Conservation (phyloP, 2,113 vertebrate species). For the Dipodomys ordii region DNA sequence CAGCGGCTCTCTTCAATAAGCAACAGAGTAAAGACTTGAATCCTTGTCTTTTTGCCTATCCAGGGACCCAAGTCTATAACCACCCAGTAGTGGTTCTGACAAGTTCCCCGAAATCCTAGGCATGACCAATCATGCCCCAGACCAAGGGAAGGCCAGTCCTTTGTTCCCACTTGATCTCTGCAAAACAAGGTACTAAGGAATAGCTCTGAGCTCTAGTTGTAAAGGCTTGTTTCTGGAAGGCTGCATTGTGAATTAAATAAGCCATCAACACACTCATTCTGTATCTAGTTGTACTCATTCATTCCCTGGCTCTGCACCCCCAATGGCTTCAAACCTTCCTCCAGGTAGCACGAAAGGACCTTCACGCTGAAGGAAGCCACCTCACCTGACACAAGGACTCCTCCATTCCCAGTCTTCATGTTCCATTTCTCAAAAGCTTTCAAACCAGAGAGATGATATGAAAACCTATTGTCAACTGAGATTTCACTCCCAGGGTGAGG, state of each 20-base stretch:
- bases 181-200: neutral
- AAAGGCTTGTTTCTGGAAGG: neutral
- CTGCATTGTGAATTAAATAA: neutral
- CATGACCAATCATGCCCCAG: neutral
- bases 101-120: neutral
- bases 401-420: neutral
- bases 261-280: fast-evolving
- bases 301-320: neutral
- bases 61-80: neutral
- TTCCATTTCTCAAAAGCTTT: neutral
- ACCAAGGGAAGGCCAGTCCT: neutral
- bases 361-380: neutral
- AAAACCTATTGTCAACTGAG: neutral
- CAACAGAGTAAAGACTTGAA: neutral
- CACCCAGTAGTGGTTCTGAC: neutral
- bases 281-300: neutral
- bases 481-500: neutral
- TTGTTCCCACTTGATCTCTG: neutral
- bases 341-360: neutral
- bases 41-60: neutral
- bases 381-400: neutral
- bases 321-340: neutral
- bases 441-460: neutral
- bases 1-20: neutral
- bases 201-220: neutral